A percentile compares a stretch with the other conserved stretches of the same genome.
Conservation (phyloP, 2,113 vertebrate genomes). For the Rhombomys opimus region DNA sequence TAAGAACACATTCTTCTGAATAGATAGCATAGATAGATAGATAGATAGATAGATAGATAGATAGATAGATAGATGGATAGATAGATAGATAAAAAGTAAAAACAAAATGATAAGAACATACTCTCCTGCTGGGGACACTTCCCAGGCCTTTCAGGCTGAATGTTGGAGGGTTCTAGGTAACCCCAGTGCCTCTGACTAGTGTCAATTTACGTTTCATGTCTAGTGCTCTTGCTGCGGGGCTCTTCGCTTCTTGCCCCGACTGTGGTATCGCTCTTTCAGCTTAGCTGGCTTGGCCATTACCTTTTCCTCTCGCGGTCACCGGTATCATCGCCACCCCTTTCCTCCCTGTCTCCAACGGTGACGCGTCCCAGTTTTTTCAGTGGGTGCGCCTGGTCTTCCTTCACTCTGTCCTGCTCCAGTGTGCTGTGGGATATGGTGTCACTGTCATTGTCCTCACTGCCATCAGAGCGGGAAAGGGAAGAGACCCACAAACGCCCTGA, state of each 20-base stretch:
- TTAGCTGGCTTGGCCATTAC: neutral
- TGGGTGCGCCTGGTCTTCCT: neutral
- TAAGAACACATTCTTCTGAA: no score
- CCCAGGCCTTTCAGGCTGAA: neutral
- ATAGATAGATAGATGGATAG: no score
- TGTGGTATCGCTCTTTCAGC: neutral
- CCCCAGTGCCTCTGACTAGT: no score
- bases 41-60: no score
- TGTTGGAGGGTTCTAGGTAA: neutral
- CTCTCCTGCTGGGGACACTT: neutral
- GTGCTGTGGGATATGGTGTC: neutral
- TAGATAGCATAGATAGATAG: no score
- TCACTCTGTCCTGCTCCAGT: neutral
- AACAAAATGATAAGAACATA: neutral
- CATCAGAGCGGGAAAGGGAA: neutral
- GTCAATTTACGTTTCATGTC: no score
- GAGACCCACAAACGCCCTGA: neutral
- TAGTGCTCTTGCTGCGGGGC: rapidly evolving
- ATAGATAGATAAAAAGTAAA: neutral
- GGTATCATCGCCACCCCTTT: neutral
- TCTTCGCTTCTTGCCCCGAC: neutral
- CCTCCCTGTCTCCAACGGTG: neutral
- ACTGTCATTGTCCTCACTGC: neutral
- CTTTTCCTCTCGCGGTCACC: neutral
- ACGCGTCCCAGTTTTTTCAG: neutral